These are phyloP conservation scores for Caenorhabditis sp. DNA, from an alignment of 2,888 invertebrate species.

Conservation along the genomic window DNA sequence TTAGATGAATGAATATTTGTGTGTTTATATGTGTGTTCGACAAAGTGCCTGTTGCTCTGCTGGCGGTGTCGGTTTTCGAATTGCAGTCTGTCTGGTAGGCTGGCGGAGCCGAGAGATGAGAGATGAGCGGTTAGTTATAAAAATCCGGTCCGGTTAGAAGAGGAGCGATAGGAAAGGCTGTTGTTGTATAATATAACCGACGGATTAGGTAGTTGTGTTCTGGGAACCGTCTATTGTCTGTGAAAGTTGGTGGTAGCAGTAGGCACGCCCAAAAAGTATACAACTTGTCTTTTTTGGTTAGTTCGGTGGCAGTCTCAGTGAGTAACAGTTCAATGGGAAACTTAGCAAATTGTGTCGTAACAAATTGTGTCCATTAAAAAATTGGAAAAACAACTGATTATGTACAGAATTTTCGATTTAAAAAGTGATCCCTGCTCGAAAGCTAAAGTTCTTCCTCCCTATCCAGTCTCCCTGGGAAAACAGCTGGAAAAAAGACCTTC, in stretches of 20 bases:
- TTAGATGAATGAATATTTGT: conserved; percentile 40
- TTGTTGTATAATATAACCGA: conserved; percentile 45
- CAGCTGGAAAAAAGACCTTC: not conserved
- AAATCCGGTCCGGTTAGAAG: conserved; percentile 14
- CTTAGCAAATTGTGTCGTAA: no score
- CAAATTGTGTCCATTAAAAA: not conserved
- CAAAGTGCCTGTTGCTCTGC: no score
- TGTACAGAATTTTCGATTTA: not conserved
- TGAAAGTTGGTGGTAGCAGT: no score
- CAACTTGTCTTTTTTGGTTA: no score
- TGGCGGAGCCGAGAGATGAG: no score
- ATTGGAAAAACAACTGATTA: not conserved
- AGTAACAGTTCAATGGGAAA: no score
- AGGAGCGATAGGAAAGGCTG: conserved; percentile 4
- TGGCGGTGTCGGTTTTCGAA: conserved; percentile 34
- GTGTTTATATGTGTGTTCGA: conserved; percentile 27
- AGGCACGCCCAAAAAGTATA: no score
- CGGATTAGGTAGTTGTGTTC: conserved; percentile 45
- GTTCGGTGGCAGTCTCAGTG: no score
- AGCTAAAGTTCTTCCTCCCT: not conserved
- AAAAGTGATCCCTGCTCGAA: not conserved
- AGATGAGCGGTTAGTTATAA: not conserved
- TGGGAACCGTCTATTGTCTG: conserved; percentile 30
- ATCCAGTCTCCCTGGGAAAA: no score
- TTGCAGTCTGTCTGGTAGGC: conserved; percentile 31